phyloP scores from a whole-genome alignment of 2,113 vertebrate species.

The Oryzias woworae region DNA sequence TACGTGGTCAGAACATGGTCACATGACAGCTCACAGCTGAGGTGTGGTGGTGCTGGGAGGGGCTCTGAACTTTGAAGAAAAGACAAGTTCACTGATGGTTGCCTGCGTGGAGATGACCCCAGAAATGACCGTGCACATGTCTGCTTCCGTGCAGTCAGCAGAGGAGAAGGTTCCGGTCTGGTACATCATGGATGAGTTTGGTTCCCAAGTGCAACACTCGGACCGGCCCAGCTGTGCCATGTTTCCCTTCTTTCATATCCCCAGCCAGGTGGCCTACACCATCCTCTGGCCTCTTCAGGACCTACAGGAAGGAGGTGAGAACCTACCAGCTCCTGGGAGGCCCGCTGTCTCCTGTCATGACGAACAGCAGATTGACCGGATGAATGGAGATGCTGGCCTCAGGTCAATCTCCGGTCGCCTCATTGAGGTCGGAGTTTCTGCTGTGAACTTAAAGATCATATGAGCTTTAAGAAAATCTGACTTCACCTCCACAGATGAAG shows the following conservation, averaged over 20 bases:
- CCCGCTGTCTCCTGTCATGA: neutral
- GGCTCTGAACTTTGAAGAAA: no score
- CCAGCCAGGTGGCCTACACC: slow-evolving; percentile 84
- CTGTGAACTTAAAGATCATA: no score
- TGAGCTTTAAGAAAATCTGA: no score
- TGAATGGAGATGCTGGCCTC: no score
- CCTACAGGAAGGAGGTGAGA: slow-evolving; percentile 84
- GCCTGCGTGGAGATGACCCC: no score
- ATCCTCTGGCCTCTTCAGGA: slow-evolving; percentile 91
- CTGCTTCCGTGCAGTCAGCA: slow-evolving; percentile 61
- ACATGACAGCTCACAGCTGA: no score
- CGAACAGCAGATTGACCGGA: no score
- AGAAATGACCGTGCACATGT: neutral
- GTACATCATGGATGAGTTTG: slow-evolving; percentile 98
- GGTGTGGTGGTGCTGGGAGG: no score
- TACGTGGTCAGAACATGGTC: slow-evolving; percentile 33
- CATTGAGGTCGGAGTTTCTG: no score
- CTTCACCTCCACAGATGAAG: slow-evolving; percentile 81
- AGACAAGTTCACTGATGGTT: no score
- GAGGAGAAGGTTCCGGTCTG: slow-evolving; percentile 91
- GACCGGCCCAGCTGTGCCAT: slow-evolving; percentile 85
- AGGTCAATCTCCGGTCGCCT: no score
- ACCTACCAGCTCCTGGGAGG: neutral
- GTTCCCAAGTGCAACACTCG: slow-evolving; percentile 88
- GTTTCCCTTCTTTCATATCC: slow-evolving; percentile 86